Evolutionary conservation across 2,888 invertebrate genomes (phyloP), one percentile per base, ranked within the genome.

Genomic region (Stomorhina lunata): DNA sequence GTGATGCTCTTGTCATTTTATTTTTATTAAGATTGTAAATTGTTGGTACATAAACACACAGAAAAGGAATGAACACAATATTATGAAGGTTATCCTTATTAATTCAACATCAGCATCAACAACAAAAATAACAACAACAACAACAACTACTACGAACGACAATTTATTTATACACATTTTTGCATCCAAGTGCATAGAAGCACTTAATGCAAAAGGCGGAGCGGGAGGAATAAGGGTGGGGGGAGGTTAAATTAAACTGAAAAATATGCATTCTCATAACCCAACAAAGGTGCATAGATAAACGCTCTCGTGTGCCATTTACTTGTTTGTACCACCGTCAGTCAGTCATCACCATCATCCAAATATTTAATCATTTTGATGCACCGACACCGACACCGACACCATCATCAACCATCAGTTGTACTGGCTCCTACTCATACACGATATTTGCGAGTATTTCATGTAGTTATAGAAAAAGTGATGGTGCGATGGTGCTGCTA

Each of bases 41-140:
- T n/a, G n/a, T n/a, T n/a, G n/a, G n/a, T n/a, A n/a, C n/a, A n/a
- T n/a, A n/a, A n/a, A n/a, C n/a, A n/a, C n/a, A n/a, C n/a, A n/a
- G n/a, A n/a, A n/a, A n/a, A n/a, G n/a, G n/a, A n/a, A n/a, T n/a
- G n/a, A n/a, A n/a, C n/a, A n/a, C n/a, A 55, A 15, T 15, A n/a
- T n/a, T 15, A 10, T 57, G 55, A 57, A 57, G 55, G 55, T 57
- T 57, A 57, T 53, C 10, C n/a, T 2, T 48, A 12, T 43, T 43
- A 43, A n/a, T n/a, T n/a, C 43, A 43, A 43, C 43, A 43, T 15
- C 43, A 43, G 17, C 15, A 43, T 3, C n/a, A 15, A n/a, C n/a
- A n/a, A n/a, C n/a, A n/a, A n/a, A n/a, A n/a, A n/a, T n/a, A n/a
- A n/a, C n/a, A n/a, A n/a, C n/a, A n/a, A n/a, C n/a, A n/a, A n/a